Evolutionary conservation across 2,797 vertebrate genomes (phyloP).

Genomic region (Nyctalus aviator): DNA sequence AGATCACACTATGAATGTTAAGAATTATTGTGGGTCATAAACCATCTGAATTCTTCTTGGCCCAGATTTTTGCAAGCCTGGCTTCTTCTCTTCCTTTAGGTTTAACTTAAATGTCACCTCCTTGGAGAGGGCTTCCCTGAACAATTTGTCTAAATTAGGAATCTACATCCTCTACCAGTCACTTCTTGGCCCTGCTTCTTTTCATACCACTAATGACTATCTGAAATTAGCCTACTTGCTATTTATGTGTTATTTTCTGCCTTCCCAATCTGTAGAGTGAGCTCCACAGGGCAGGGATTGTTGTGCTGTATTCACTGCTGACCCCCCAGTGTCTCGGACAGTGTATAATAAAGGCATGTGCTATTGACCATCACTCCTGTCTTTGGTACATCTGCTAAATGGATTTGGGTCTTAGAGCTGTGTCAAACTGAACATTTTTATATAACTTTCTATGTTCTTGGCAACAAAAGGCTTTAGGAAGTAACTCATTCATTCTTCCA

Average conservation of each 20-base stretch:
- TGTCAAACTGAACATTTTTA: background rate
- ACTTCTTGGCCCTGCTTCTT: background rate
- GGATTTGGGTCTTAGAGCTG: background rate
- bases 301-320: background rate
- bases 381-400: background rate
- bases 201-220: background rate
- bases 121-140: background rate
- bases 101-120: background rate
- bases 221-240: background rate
- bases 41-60: background rate
- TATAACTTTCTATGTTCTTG: background rate
- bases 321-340: background rate
- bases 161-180: background rate
- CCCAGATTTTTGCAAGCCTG: background rate
- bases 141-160: background rate
- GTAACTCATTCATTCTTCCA: background rate
- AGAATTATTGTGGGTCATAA: background rate
- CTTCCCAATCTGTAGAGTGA: background rate
- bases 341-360: background rate
- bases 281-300: background rate
- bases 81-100: background rate
- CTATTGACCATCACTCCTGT: background rate
- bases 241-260: background rate
- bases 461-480: background rate
- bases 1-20: background rate